These are phyloP conservation scores for Pachycephala philippinensis DNA, from an alignment of 2,113 vertebrate genomes.

Conservation along the genomic window DNA sequence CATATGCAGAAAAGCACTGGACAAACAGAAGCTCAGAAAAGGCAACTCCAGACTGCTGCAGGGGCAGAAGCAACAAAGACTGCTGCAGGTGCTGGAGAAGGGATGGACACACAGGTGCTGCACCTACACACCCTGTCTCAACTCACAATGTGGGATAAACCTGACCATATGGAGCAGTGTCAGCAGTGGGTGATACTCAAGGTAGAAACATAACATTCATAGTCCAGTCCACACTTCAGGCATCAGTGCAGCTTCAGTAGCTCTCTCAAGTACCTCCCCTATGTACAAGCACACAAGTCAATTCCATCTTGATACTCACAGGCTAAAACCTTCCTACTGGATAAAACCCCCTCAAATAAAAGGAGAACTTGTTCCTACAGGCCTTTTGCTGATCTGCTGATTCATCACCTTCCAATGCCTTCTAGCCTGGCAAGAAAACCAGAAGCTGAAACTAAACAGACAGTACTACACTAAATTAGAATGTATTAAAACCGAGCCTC, in stretches of 20 bases:
- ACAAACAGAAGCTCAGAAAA: neutral
- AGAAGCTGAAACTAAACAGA: neutral
- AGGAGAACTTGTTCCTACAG: neutral
- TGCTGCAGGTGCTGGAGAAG: accelerated
- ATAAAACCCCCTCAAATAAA: neutral
- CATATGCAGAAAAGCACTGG: neutral
- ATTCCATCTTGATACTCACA: neutral
- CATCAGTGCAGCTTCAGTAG: neutral
- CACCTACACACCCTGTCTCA: neutral
- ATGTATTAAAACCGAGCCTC: neutral
- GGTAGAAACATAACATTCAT: accelerated
- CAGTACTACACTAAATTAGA: neutral
- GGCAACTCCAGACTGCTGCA: neutral
- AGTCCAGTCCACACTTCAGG: neutral
- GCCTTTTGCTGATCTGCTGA: neutral
- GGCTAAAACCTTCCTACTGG: neutral
- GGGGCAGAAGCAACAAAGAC: neutral
- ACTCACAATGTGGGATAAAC: accelerated
- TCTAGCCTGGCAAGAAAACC: neutral
- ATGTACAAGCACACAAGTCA: neutral
- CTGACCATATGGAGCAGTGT: accelerated
- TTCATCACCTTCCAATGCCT: neutral
- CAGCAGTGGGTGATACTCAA: neutral
- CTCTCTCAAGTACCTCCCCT: neutral
- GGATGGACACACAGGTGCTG: neutral